Evolutionary conservation across 2,888 invertebrate species (phyloP), one percentile per base, ranked within the genome.

Genomic region (Luperina nickerlii): DNA sequence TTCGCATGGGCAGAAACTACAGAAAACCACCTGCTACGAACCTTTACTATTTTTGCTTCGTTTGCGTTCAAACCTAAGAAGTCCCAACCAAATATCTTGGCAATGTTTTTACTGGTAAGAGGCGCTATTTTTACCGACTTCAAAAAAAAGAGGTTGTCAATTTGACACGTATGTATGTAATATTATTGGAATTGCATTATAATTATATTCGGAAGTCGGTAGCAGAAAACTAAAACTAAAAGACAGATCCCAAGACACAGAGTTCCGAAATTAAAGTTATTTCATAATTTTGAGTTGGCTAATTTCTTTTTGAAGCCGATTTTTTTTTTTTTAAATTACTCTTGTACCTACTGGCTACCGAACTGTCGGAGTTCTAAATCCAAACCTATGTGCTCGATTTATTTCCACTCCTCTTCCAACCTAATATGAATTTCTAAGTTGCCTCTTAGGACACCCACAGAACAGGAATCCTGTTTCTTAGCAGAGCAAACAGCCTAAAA

Each of bases 341-440:
- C 2, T 32, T 32, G 8, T 51, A 20, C 18, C 13, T 8, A 65
- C 45, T 32, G 2, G 11, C 51, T 42, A 42, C 4, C 1, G 15
- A 57, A 27, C 24, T 5, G 24, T 2, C 4, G 0, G 0, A 75
- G 1, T 45, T 57, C 24, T 78, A 32, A 65, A 71, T 54, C 11
- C n/a, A 63, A 7, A 72, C 32, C 15, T 7, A 5, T 32, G n/a
- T 11, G 20, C 32, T 78, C 38, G 57, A 73, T 69, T 51, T 27
- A n/a, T 60, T 8, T 15, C 70, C 70, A 45, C 24, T 70, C 27
- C 3, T 4, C 70, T 82, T n/a, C 51, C 20, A 20, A 38, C 54
- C 32, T 51, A 13, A 42, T 72, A n/a, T 38, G 32, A 73, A 79
- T 84, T 60, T 57, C 60, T 62, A 63, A 62, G 54, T 54, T 42